Conservation (phyloP, 1,140 invertebrate species). For the Matsumurasca onukii region DNA sequence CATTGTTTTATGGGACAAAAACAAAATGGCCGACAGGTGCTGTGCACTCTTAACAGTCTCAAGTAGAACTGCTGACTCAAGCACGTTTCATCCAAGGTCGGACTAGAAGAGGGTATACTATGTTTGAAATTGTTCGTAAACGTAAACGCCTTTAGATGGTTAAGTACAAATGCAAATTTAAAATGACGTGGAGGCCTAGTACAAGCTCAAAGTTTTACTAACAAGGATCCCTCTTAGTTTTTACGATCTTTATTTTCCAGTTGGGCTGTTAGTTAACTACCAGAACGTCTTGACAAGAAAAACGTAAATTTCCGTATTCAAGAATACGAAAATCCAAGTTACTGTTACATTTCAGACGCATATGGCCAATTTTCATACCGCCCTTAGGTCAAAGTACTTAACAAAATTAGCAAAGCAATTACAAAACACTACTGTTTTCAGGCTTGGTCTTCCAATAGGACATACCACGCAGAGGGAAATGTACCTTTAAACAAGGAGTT, state of each 20-base stretch:
- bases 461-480: background rate
- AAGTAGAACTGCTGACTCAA: too few relatives aligned
- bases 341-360: background rate
- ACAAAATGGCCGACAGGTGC: too few relatives aligned
- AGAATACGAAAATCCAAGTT: background rate
- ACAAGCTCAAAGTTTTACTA: too few relatives aligned
- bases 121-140: too few relatives aligned
- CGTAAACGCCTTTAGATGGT: too few relatives aligned
- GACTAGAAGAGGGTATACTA: too few relatives aligned
- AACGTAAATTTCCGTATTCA: background rate
- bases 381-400: background rate
- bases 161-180: too few relatives aligned
- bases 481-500: constrained; percentile 2
- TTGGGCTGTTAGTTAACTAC: background rate
- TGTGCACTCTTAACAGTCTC: too few relatives aligned
- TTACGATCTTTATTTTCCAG: background rate
- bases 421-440: background rate
- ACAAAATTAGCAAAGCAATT: background rate
- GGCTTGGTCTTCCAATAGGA: background rate
- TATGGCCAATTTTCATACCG: background rate
- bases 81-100: too few relatives aligned
- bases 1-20: too few relatives aligned
- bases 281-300: background rate
- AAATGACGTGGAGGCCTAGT: too few relatives aligned
- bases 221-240: too few relatives aligned